A percentile compares a stretch with the other conserved stretches of the same genome.
phyloP scores from a whole-genome alignment of 2,797 vertebrate genomes.

The Coluber constrictor region DNA sequence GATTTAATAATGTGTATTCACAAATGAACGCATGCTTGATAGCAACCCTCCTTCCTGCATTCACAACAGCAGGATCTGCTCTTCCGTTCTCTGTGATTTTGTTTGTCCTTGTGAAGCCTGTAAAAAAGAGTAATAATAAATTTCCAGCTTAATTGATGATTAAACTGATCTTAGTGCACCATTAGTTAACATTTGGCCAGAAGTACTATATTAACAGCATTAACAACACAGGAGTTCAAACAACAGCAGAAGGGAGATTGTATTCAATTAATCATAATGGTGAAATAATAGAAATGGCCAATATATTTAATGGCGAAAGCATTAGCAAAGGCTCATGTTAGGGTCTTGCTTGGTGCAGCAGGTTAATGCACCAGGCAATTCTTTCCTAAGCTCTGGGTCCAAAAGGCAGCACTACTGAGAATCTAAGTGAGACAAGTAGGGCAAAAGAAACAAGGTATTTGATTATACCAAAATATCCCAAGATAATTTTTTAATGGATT shows the following conservation, averaged over 20 bases:
- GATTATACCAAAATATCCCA: neutral
- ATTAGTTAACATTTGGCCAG: slow-evolving; percentile 35
- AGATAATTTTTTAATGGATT: neutral
- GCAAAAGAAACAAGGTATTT: neutral
- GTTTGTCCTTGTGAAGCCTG: neutral
- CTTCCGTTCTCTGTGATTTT: neutral
- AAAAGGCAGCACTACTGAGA: slow-evolving; percentile 1
- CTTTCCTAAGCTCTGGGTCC: slow-evolving; percentile 25
- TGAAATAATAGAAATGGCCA: slow-evolving; percentile 38
- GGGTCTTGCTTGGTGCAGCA: slow-evolving; percentile 4
- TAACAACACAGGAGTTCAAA: slow-evolving; percentile 25
- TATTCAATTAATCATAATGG: slow-evolving; percentile 44
- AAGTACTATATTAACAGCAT: slow-evolving; percentile 29
- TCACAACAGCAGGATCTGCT: neutral
- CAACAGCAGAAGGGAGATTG: slow-evolving; percentile 29
- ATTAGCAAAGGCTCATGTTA: slow-evolving; percentile 10
- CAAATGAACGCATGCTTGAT: neutral
- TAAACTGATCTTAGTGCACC: slow-evolving; percentile 10
- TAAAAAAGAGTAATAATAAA: neutral
- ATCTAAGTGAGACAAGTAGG: neutral
- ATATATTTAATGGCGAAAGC: slow-evolving; percentile 32
- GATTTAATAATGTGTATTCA: neutral
- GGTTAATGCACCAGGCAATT: slow-evolving; percentile 34
- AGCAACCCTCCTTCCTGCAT: neutral
- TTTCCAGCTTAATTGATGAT: slow-evolving; percentile 28